These are phyloP conservation scores for Byasa hedistus DNA, from an alignment of 2,888 invertebrate species.

Conservation along the genomic window DNA sequence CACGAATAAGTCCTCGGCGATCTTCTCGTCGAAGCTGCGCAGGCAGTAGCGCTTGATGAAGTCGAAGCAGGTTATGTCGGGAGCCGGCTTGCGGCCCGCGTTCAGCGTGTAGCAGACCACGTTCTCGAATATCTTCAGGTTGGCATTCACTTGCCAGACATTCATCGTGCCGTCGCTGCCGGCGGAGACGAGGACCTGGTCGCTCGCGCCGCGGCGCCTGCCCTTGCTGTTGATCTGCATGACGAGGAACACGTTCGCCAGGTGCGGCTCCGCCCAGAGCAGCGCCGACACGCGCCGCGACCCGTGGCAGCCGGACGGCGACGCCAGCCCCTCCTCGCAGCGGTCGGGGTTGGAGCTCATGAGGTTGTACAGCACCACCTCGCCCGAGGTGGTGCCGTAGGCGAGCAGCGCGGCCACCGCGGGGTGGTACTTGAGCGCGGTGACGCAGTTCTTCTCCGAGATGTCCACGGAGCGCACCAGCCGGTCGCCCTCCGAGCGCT, in stretches of 20 bases:
- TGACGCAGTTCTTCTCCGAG: constrained; percentile 62
- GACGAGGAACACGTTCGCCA: constrained; percentile 54
- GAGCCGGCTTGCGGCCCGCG: constrained; percentile 46
- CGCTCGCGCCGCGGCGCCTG: constrained; percentile 57
- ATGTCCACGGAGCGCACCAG: constrained; percentile 56
- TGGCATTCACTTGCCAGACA: constrained; percentile 64
- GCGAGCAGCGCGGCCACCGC: constrained; percentile 57
- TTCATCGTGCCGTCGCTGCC: constrained; percentile 50
- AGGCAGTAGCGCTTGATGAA: constrained; percentile 57
- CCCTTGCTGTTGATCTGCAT: constrained; percentile 59
- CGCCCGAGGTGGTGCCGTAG: constrained; percentile 63
- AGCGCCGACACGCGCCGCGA: constrained; percentile 53
- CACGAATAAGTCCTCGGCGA: constrained; percentile 56
- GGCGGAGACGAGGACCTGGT: constrained; percentile 46
- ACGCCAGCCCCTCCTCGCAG: constrained; percentile 49
- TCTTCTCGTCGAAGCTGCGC: constrained; percentile 51
- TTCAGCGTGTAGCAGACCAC: constrained; percentile 55
- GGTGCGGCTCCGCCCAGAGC: constrained; percentile 56
- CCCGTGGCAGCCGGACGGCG: constrained; percentile 58
- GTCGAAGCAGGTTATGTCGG: constrained; percentile 65
- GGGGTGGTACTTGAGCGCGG: constrained; percentile 59
- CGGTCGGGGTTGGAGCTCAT: constrained; percentile 40
- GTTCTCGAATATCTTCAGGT: constrained; percentile 53
- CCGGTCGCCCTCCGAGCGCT: constrained; percentile 72
- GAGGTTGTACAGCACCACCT: constrained; percentile 61